Conservation (phyloP, 2,888 invertebrate genomes). For the Argyresthia goedartella region DNA sequence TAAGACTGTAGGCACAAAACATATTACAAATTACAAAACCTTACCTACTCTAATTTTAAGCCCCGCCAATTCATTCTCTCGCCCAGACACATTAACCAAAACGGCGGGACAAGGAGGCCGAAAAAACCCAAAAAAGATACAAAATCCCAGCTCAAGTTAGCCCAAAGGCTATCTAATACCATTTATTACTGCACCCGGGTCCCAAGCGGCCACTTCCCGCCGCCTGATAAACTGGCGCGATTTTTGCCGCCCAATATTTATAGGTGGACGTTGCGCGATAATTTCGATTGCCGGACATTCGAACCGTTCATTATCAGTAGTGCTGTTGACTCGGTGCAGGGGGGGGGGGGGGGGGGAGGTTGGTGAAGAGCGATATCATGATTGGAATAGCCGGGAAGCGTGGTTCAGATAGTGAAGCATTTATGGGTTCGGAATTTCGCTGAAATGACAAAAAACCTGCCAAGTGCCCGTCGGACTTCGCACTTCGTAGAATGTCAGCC, state of each 20-base stretch:
- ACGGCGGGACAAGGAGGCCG: constrained; percentile 44
- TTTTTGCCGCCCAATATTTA: constrained; percentile 71
- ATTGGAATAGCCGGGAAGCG: too few species aligned
- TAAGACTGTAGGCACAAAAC: too few species aligned
- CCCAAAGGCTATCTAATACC: constrained; percentile 70
- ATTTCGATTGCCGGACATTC: constrained; percentile 48
- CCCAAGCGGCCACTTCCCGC: constrained; percentile 67
- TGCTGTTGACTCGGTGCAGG: constrained; percentile 15
- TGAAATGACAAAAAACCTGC: too few species aligned
- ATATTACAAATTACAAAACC: too few species aligned
- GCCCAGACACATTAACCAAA: constrained; percentile 69
- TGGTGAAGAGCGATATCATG: too few species aligned
- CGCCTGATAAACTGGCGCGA: constrained; percentile 66
- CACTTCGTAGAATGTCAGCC: too few species aligned
- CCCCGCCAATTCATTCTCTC: constrained; percentile 49
- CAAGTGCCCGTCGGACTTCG: too few species aligned
- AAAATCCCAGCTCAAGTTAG: constrained; percentile 56
- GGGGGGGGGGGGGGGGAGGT: not conserved
- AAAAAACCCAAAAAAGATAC: constrained; percentile 46
- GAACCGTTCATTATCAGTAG: constrained; percentile 41
- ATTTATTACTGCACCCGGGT: constrained; percentile 63
- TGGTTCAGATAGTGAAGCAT: too few species aligned
- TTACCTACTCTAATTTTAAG: too few species aligned
- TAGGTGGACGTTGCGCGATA: constrained; percentile 55
- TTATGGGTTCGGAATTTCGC: too few species aligned